Evolutionary conservation across 2,797 vertebrate species (phyloP).

Genomic region (Sylvilagus floridanus): DNA sequence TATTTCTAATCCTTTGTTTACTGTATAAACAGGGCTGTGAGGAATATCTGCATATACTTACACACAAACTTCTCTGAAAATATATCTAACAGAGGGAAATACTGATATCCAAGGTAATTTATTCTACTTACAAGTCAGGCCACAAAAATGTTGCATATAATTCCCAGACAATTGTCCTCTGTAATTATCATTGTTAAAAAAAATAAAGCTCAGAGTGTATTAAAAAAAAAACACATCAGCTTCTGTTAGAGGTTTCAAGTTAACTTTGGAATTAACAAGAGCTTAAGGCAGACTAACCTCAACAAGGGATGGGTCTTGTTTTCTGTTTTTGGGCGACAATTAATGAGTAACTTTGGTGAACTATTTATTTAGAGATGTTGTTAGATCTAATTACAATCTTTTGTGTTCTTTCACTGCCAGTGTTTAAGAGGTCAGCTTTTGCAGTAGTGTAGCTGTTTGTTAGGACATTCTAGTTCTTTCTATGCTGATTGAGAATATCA

Average conservation of each 20-base stretch:
- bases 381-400: slow-evolving; percentile 8
- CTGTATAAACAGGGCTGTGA: not conserved
- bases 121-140: slow-evolving; percentile 34
- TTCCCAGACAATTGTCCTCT: slow-evolving; percentile 49
- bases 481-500: not conserved
- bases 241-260: slow-evolving; percentile 59
- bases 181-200: slow-evolving; percentile 46
- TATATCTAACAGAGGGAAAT: slow-evolving; percentile 37
- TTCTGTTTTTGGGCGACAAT: slow-evolving; percentile 64
- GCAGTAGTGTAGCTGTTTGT: slow-evolving; percentile 19
- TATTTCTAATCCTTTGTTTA: not conserved
- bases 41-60: not conserved
- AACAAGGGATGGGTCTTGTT: slow-evolving; percentile 20
- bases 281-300: slow-evolving; percentile 44
- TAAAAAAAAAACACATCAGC: not conserved
- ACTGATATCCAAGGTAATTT: not conserved
- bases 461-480: not conserved
- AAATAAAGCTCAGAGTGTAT: slow-evolving; percentile 37
- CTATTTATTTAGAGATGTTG: slow-evolving; percentile 55
- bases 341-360: slow-evolving; percentile 54
- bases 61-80: not conserved
- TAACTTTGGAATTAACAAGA: slow-evolving; percentile 72
- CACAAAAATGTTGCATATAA: not conserved
- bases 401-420: not conserved
- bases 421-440: slow-evolving; percentile 43